Percentiles rank a stretch among this genome's conserved stretches.
These are phyloP conservation scores for Triops cancriformis DNA, from an alignment of 1,140 invertebrate species.

Conservation along the genomic window DNA sequence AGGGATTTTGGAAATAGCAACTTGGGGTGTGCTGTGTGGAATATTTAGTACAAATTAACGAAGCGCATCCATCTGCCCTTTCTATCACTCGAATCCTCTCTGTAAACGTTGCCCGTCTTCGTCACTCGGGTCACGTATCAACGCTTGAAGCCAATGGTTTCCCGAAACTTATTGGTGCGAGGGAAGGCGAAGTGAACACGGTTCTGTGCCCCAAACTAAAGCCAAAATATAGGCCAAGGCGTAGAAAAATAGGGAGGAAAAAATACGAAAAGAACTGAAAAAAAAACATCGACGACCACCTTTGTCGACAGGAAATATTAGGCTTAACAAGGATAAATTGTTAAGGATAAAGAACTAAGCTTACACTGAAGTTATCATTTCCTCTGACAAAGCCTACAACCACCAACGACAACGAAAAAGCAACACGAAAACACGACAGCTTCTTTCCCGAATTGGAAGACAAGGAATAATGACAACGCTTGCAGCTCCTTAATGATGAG, in stretches of 20 bases:
- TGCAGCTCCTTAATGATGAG: no score
- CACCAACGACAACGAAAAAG: not conserved
- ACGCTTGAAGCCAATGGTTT: constrained; percentile 1
- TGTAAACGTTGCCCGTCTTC: not conserved
- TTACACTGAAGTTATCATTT: not conserved
- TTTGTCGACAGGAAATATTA: not conserved
- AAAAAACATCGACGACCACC: not conserved
- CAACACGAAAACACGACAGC: not conserved
- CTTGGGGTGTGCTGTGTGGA: not conserved
- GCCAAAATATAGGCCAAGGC: not conserved
- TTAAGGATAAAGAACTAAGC: not conserved
- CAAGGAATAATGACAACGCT: no score
- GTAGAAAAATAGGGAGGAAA: not conserved
- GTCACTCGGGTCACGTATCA: not conserved
- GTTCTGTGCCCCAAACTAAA: not conserved
- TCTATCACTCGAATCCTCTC: not conserved
- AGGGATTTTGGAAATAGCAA: not conserved
- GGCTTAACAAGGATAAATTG: not conserved
- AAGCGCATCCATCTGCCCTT: not conserved
- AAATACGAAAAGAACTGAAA: not conserved
- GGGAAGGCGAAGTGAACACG: not conserved
- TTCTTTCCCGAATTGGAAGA: no score
- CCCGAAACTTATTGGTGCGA: not conserved
- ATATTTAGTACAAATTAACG: not conserved
- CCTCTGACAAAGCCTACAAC: not conserved